Conservation (phyloP, 1,140 invertebrate species). For the Anastatus disparis region DNA sequence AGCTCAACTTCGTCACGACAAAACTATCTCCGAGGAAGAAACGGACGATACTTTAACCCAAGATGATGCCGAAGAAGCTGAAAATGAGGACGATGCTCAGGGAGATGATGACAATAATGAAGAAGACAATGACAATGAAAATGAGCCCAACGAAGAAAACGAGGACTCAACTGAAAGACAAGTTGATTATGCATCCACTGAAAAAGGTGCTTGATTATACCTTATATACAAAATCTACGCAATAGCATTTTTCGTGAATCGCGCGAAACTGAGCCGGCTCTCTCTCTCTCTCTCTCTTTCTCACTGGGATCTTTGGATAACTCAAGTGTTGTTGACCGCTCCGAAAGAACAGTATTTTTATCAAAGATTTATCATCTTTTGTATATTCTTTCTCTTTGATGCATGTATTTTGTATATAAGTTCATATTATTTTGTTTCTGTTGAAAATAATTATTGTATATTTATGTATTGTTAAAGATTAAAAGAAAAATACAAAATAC, state of each 20-base stretch:
- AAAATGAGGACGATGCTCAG: slow-evolving; percentile 47
- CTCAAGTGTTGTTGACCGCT: background rate
- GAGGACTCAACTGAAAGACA: slow-evolving; percentile 51
- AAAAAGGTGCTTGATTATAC: slow-evolving; percentile 25
- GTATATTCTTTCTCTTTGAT: background rate
- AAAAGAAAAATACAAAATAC: background rate
- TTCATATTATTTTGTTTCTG: no score
- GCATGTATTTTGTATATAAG: slow-evolving; percentile 15
- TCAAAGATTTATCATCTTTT: background rate
- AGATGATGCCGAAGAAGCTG: slow-evolving; percentile 54
- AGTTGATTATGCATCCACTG: background rate
- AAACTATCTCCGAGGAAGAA: slow-evolving; percentile 34
- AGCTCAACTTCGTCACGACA: slow-evolving; percentile 17
- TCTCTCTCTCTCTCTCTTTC: no score
- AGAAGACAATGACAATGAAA: slow-evolving; percentile 46
- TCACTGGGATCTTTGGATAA: background rate
- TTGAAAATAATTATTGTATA: slow-evolving; percentile 7
- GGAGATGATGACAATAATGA: slow-evolving; percentile 51
- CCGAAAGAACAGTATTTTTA: slow-evolving; percentile 7
- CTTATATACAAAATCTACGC: no score
- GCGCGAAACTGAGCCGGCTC: no score
- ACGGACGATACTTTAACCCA: slow-evolving; percentile 56
- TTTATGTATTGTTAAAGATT: slow-evolving; percentile 20
- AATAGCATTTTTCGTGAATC: no score
- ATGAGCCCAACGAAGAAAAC: slow-evolving; percentile 56